A percentile compares a stretch with the other conserved stretches of the same genome.
These are phyloP conservation scores for Turritopsis dohrnii DNA, from an alignment of 30 jellyfish, hydroid and myxozoan species.

Conservation along the genomic window DNA sequence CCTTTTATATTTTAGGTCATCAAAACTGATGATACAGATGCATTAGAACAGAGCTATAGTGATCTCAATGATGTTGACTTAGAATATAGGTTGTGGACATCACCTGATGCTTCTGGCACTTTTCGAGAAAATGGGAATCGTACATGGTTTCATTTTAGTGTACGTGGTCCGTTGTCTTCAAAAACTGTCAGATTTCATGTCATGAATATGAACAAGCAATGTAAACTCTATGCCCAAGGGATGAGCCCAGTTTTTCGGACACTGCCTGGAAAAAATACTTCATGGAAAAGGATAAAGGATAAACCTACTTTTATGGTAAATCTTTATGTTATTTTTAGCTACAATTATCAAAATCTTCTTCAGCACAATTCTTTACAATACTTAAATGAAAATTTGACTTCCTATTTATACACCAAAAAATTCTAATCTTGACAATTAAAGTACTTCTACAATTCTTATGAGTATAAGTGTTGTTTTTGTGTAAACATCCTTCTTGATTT, in stretches of 20 bases:
- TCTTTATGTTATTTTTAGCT: background rate
- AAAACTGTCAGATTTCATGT: slow-evolving; percentile 47
- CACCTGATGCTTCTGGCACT: slow-evolving; percentile 91
- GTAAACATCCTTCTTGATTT: background rate
- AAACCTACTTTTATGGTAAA: slow-evolving; percentile 54
- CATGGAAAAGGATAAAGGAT: slow-evolving; percentile 63
- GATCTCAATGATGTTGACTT: background rate
- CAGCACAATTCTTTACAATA: background rate
- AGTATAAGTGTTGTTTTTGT: no score
- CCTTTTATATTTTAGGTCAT: background rate
- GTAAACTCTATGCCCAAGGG: slow-evolving; percentile 77
- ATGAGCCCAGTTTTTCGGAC: slow-evolving; percentile 62
- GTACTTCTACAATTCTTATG: no score
- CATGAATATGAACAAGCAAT: slow-evolving; percentile 73
- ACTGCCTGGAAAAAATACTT: slow-evolving; percentile 22
- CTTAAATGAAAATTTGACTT: no score
- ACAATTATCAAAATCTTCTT: background rate
- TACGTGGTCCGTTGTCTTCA: slow-evolving; percentile 49
- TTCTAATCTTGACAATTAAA: no score
- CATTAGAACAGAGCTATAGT: background rate
- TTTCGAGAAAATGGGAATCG: slow-evolving; percentile 69
- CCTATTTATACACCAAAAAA: no score
- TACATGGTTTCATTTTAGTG: slow-evolving; percentile 89
- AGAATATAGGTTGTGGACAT: slow-evolving; percentile 83
- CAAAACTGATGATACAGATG: background rate